Conservation (phyloP, 1,140 invertebrate genomes). For the Drosophila paulistorum region DNA sequence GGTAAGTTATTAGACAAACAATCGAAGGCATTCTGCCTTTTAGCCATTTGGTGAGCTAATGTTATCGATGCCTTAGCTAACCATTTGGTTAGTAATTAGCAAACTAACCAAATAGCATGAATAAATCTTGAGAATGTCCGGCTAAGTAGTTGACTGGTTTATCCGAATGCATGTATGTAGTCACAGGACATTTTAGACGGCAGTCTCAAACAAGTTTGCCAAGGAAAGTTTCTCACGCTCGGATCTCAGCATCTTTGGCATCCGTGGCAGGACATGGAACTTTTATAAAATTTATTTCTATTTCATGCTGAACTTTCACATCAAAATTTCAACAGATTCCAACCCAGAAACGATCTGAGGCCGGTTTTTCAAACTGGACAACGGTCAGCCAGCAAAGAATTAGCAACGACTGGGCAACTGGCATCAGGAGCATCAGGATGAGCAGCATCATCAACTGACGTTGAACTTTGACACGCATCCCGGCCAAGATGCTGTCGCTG, state of each 20-base stretch:
- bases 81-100: conserved; percentile 71
- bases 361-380: conserved; percentile 82
- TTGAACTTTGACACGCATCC: conserved; percentile 81
- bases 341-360: conserved; percentile 52
- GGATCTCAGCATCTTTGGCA: conserved; percentile 43
- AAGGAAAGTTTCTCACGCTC: conserved; percentile 70
- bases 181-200: conserved; percentile 49
- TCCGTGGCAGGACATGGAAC: conserved; percentile 71
- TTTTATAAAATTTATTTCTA: conserved; percentile 70
- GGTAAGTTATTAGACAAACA: conserved; percentile 59
- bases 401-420: conserved; percentile 38
- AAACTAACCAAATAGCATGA: conserved; percentile 71
- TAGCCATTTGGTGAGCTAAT: conserved; percentile 71
- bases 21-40: conserved; percentile 64
- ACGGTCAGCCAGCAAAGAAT: conserved; percentile 22
- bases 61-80: conserved; percentile 56
- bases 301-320: conserved; percentile 79
- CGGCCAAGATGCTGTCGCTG: conserved; percentile 66
- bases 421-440: conserved; percentile 52
- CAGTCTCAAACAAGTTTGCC: conserved; percentile 56
- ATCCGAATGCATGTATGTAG: conserved; percentile 20
- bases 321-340: conserved; percentile 80
- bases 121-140: conserved; percentile 58
- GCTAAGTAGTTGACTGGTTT: conserved; percentile 54
- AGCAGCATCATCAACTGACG: conserved; percentile 46